phyloP scores from a whole-genome alignment of 2,113 vertebrate species.

The Scolopax mira region DNA sequence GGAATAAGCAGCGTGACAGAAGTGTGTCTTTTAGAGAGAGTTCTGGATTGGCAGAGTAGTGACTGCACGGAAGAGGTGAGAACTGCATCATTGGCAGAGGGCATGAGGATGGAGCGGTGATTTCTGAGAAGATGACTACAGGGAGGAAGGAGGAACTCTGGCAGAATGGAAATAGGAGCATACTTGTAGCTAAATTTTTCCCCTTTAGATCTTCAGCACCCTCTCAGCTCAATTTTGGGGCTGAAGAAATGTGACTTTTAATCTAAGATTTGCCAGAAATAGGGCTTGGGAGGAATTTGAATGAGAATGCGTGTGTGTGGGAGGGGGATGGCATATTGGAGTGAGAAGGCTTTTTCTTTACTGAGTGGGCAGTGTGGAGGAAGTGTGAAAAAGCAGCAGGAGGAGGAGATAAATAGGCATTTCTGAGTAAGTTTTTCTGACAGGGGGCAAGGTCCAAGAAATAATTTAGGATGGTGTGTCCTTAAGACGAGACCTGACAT shows the following conservation, averaged over 20 bases:
- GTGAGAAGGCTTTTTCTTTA: slow-evolving; percentile 7
- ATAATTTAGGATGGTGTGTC: neutral
- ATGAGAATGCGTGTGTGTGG: neutral
- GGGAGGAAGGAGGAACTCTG: neutral
- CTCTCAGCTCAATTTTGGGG: neutral
- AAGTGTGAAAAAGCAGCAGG: slow-evolving; percentile 47
- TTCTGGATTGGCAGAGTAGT: neutral
- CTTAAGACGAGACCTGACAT: neutral
- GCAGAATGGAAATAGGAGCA: neutral
- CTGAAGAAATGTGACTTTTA: neutral
- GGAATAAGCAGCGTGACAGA: neutral
- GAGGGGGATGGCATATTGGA: slow-evolving; percentile 24
- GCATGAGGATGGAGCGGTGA: neutral
- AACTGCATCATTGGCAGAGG: neutral
- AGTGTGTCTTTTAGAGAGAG: neutral
- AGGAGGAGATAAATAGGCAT: slow-evolving; percentile 11
- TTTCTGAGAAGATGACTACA: neutral
- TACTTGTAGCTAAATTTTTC: neutral
- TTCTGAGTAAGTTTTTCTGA: slow-evolving; percentile 51
- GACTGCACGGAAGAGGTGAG: neutral
- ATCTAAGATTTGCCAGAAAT: neutral
- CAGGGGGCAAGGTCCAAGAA: slow-evolving; percentile 11
- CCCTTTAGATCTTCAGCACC: neutral
- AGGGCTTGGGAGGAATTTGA: slow-evolving; percentile 19
- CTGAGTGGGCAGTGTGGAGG: slow-evolving; percentile 34